Evolutionary conservation across 2,797 vertebrate species (phyloP).

Genomic region (Limnodromus scolopaceus): DNA sequence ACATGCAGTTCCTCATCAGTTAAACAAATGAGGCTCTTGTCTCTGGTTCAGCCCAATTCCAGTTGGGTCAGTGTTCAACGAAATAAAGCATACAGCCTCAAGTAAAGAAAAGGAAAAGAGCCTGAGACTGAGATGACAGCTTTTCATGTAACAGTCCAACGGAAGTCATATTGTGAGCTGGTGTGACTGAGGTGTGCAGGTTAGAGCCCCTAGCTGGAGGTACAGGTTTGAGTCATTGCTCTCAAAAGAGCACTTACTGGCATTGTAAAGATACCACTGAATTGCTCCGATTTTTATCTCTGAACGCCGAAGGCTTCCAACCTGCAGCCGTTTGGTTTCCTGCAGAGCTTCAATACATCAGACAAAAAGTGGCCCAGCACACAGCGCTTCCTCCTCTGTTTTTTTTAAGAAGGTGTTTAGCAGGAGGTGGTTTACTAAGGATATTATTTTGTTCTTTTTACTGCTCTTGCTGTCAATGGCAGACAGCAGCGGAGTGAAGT

Average conservation of each 20-base stretch:
- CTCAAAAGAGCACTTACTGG: background rate
- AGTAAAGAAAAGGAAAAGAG: background rate
- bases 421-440: constrained; percentile 7
- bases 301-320: background rate
- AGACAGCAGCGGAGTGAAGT: background rate
- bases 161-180: background rate
- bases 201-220: background rate
- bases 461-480: constrained; percentile 1
- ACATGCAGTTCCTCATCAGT: background rate
- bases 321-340: constrained; percentile 28
- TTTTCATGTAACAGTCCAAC: background rate
- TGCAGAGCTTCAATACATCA: background rate
- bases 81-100: background rate
- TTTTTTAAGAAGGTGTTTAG: constrained; percentile 35
- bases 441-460: constrained; percentile 52
- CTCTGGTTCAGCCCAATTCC: background rate
- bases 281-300: constrained; percentile 1
- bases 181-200: background rate
- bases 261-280: background rate
- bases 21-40: rapidly evolving
- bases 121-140: background rate
- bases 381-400: background rate
- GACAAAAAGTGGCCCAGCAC: background rate
- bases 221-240: constrained; percentile 16
- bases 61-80: rapidly evolving